Percentiles rank a stretch among this genome's conserved stretches.
These are phyloP conservation scores for Polypedilum vanderplanki DNA, from an alignment of 1,140 invertebrate genomes.

Conservation along the genomic window DNA sequence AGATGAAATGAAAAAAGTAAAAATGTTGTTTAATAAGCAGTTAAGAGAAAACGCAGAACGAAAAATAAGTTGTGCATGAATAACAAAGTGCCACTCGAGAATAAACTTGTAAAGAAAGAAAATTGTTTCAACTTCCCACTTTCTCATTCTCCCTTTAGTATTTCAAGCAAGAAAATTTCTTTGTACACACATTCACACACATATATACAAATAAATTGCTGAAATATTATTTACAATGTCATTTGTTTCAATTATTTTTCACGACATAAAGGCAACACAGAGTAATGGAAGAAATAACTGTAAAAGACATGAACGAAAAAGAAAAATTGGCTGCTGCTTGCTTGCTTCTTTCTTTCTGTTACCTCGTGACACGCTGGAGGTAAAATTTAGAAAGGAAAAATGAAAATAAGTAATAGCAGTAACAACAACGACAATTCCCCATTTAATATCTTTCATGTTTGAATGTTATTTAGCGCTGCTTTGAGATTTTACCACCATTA, in stretches of 20 bases:
- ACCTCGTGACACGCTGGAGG: neutral
- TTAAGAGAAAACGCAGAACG: too few species aligned
- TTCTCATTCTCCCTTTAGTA: too few species aligned
- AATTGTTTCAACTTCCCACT: too few species aligned
- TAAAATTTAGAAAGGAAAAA: neutral
- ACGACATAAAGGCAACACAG: neutral
- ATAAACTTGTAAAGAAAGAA: too few species aligned
- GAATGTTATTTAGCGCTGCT: constrained; percentile 19
- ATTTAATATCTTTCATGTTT: constrained; percentile 28
- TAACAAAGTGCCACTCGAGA: too few species aligned
- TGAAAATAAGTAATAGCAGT: constrained; percentile 3
- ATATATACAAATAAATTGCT: neutral
- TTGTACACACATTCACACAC: too few species aligned
- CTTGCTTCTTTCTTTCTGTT: neutral
- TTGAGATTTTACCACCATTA: constrained; percentile 19
- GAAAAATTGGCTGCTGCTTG: neutral
- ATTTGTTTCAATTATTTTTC: constrained; percentile 27
- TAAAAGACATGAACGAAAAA: neutral
- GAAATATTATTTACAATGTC: constrained; percentile 29
- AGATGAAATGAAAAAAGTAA: too few species aligned
- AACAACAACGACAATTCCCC: constrained; percentile 1
- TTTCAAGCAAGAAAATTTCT: too few species aligned
- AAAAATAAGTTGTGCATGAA: too few species aligned
- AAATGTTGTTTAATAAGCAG: too few species aligned
- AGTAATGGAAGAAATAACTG: constrained; percentile 6